These are phyloP conservation scores for Apodemia mormo DNA, from an alignment of 2,888 invertebrate species.

Conservation along the genomic window DNA sequence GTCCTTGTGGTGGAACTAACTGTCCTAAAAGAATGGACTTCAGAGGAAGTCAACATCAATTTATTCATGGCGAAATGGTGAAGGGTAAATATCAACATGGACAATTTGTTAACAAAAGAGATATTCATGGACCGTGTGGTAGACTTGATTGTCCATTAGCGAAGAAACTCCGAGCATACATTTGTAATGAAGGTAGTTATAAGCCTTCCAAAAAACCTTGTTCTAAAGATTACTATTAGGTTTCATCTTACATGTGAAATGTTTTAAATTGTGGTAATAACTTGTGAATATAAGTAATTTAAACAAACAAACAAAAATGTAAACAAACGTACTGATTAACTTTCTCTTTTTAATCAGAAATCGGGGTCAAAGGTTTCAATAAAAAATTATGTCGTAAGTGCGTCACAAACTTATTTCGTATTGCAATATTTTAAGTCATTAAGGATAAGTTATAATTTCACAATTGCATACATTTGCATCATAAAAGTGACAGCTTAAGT, in stretches of 20 bases:
- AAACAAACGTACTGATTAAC: constrained; percentile 32
- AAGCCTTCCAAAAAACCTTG: constrained; percentile 73
- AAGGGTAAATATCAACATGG: constrained; percentile 72
- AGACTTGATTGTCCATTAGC: constrained; percentile 73
- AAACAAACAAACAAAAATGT: not conserved
- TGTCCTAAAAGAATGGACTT: constrained; percentile 72
- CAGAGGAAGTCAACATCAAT: constrained; percentile 71
- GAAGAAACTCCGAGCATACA: constrained; percentile 61
- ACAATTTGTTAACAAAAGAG: constrained; percentile 70
- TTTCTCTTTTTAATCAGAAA: constrained; percentile 39
- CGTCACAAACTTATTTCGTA: constrained; percentile 39
- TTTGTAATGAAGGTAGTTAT: constrained; percentile 66
- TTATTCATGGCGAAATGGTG: constrained; percentile 62
- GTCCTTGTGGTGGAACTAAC: constrained; percentile 75
- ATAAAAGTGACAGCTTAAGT: no score
- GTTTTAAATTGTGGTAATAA: no score
- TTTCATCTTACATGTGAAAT: not conserved
- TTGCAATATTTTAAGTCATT: not conserved
- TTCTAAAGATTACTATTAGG: constrained; percentile 61
- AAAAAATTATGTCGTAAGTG: constrained; percentile 39
- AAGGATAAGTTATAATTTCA: constrained; percentile 34
- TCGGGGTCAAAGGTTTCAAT: constrained; percentile 39
- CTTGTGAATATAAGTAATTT: not conserved
- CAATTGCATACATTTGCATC: constrained; percentile 3
- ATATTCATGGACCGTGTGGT: constrained; percentile 74